Evolutionary conservation across 2,797 vertebrate genomes (phyloP).

Genomic region (Halcyon smyrnensis): DNA sequence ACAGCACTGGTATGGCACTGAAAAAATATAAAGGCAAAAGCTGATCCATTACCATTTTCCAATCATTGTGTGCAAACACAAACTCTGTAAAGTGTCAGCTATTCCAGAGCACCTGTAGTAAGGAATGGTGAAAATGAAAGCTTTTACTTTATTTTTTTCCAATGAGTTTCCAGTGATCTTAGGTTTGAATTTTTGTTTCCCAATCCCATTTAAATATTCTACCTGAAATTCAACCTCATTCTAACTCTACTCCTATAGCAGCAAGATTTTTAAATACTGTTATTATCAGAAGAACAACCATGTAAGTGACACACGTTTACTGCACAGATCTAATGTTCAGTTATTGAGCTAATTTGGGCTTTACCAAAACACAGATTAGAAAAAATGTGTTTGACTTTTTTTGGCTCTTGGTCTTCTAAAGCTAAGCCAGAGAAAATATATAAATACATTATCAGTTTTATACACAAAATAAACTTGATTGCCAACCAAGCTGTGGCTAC

Average conservation of each 20-base stretch:
- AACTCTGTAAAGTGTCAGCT: background rate
- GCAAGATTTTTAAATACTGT: background rate
- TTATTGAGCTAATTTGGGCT: background rate
- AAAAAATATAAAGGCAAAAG: background rate
- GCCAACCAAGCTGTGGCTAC: background rate
- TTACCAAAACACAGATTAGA: background rate
- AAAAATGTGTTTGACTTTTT: background rate
- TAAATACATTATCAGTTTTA: background rate
- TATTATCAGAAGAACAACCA: background rate
- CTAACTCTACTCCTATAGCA: background rate
- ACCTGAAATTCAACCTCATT: background rate
- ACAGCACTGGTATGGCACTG: background rate
- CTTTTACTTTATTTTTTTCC: background rate
- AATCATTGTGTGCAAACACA: background rate
- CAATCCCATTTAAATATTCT: background rate
- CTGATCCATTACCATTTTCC: background rate
- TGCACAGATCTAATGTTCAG: background rate
- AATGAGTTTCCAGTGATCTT: background rate
- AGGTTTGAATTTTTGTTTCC: background rate
- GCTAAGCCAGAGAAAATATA: background rate
- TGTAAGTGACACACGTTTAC: background rate
- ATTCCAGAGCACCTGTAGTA: background rate
- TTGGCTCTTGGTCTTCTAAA: background rate
- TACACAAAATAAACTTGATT: background rate
- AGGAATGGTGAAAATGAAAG: background rate